These are phyloP conservation scores for Genyomyrus donnyi DNA, from an alignment of 2,113 vertebrate species.

Conservation along the genomic window DNA sequence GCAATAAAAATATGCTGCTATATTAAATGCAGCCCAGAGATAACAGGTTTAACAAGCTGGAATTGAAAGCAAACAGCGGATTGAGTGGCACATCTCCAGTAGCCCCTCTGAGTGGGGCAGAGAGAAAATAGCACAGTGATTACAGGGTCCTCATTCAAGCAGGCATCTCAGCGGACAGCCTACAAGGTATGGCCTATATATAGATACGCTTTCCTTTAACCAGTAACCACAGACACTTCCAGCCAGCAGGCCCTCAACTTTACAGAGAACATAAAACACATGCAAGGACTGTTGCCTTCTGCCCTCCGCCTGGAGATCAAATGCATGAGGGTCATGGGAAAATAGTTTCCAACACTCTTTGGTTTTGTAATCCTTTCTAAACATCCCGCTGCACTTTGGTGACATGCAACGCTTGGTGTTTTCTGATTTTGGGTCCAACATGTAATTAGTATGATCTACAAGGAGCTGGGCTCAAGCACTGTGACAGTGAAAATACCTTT, in stretches of 20 bases:
- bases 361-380: constrained; percentile 54
- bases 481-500: not conserved
- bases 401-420: constrained; percentile 41
- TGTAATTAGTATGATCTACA: constrained; percentile 6
- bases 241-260: not conserved
- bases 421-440: not conserved
- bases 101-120: not conserved
- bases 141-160: not conserved
- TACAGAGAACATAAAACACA: not conserved
- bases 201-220: not conserved
- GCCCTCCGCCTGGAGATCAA: constrained; percentile 5
- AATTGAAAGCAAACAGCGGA: not conserved
- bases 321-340: constrained; percentile 40
- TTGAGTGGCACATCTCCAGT: not conserved
- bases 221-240: not conserved
- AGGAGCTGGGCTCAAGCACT: not conserved
- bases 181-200: not conserved
- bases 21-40: not conserved
- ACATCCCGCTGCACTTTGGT: constrained; percentile 51
- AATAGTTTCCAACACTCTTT: constrained; percentile 34
- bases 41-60: not conserved
- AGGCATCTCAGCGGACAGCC: not conserved
- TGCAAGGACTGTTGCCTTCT: not conserved
- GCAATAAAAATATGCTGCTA: not conserved
- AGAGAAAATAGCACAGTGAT: not conserved